phyloP scores from a whole-genome alignment of 1,140 invertebrate genomes.

The Sinella curviseta region DNA sequence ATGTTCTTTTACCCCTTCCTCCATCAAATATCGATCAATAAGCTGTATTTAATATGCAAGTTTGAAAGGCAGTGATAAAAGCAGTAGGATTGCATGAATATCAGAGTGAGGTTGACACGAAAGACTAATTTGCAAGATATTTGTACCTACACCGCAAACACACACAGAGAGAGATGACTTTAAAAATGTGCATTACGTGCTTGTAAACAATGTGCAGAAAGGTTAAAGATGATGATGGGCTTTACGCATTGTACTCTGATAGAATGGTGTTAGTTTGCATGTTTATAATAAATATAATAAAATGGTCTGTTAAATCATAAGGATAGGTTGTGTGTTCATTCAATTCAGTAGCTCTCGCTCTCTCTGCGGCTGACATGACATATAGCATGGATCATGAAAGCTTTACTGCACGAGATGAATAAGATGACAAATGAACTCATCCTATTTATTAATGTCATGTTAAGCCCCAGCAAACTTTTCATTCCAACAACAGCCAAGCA shows the following conservation, averaged over 20 bases:
- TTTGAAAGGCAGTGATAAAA: too few species aligned
- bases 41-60: too few species aligned
- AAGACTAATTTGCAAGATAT: too few species aligned
- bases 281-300: slow-evolving; percentile 20
- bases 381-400: slow-evolving; percentile 27
- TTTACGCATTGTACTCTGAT: neutral
- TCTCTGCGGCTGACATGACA: slow-evolving; percentile 3
- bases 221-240: slow-evolving; percentile 8
- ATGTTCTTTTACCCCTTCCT: too few species aligned
- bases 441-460: slow-evolving; percentile 24
- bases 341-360: neutral
- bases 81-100: too few species aligned
- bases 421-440: slow-evolving; percentile 27
- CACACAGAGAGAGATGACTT: too few species aligned
- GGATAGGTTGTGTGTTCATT: neutral
- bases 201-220: slow-evolving; percentile 23
- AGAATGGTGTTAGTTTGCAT: slow-evolving; percentile 10
- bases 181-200: neutral
- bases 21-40: too few species aligned
- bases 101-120: too few species aligned
- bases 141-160: too few species aligned
- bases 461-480: neutral
- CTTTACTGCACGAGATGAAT: slow-evolving; percentile 19
- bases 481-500: neutral
- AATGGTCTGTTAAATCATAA: slow-evolving; percentile 11